Evolutionary conservation across 1,140 invertebrate genomes (phyloP).

Genomic region (Rhopalosiphum padi): DNA sequence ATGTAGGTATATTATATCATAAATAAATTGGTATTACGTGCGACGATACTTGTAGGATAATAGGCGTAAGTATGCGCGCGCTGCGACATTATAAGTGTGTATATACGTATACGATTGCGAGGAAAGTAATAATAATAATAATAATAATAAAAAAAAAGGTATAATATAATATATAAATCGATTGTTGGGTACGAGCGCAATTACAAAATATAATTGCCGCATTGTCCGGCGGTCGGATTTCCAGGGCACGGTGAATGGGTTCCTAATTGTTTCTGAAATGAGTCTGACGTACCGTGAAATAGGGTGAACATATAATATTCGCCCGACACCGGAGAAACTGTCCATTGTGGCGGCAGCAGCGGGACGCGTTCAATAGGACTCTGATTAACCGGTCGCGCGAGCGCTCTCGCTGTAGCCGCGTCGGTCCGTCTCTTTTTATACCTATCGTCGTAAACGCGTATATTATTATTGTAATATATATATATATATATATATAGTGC

Average conservation of each 20-base stretch:
- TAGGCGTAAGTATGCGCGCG: not conserved
- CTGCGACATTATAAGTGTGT: not conserved
- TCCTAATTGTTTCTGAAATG: slow-evolving; percentile 58
- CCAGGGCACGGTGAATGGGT: slow-evolving; percentile 51
- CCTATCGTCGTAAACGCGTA: not conserved
- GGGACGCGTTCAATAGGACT: slow-evolving; percentile 52
- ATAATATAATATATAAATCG: slow-evolving; percentile 45
- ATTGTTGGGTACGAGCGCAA: slow-evolving; percentile 44
- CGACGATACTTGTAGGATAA: not conserved
- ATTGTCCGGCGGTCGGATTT: slow-evolving; percentile 56
- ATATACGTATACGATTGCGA: not conserved
- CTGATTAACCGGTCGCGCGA: slow-evolving; percentile 55
- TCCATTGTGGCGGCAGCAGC: slow-evolving; percentile 50
- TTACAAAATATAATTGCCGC: slow-evolving; percentile 54
- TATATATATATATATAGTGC: too few relatives aligned
- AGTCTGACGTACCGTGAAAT: slow-evolving; percentile 57
- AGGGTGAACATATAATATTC: slow-evolving; percentile 38
- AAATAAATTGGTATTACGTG: not conserved
- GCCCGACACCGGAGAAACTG: slow-evolving; percentile 42
- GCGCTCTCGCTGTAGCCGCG: not conserved
- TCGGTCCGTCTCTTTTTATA: not conserved
- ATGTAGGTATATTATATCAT: too few relatives aligned
- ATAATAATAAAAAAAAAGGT: not conserved
- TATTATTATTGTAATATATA: not conserved
- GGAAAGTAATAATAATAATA: not conserved